Conservation (phyloP, 2,888 invertebrate species). For the Cordilura impudica region DNA sequence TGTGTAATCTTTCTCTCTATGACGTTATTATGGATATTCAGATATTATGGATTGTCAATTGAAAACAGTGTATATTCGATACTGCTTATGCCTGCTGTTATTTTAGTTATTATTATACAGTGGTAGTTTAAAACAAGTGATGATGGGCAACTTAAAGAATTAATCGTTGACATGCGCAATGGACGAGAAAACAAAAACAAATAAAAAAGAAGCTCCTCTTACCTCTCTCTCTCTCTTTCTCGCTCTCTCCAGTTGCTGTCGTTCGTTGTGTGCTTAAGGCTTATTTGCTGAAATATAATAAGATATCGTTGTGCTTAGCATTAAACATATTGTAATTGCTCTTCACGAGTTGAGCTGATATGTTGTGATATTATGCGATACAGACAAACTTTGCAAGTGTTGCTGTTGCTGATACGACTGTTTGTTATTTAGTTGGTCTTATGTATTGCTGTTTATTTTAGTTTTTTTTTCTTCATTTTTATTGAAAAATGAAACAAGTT, state of each 20-base stretch:
- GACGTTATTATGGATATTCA: too few relatives aligned
- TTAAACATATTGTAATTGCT: conserved; percentile 78
- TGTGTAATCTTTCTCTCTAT: too few relatives aligned
- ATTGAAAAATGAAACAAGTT: conserved; percentile 50
- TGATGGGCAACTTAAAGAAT: conserved; percentile 75
- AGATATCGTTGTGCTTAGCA: conserved; percentile 72
- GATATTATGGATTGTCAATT: too few relatives aligned
- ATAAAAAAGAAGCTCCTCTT: neutral
- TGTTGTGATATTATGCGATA: conserved; percentile 63
- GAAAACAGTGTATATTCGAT: conserved; percentile 51
- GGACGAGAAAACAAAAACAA: conserved; percentile 56
- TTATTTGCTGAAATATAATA: conserved; percentile 67
- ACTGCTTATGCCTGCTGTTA: conserved; percentile 41
- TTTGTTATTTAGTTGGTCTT: neutral
- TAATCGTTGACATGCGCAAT: conserved; percentile 77
- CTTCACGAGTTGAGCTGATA: conserved; percentile 63
- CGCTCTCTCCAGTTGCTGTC: conserved; percentile 11
- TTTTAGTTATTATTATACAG: conserved; percentile 33
- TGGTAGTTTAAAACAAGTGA: conserved; percentile 68
- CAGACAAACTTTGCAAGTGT: conserved; percentile 2
- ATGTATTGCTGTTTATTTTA: conserved; percentile 67
- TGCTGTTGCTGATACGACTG: conserved; percentile 9
- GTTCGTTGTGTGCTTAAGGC: conserved; percentile 58
- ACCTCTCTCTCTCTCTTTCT: neutral
- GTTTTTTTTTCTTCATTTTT: too few relatives aligned